These are phyloP conservation scores for Anniella stebbinsi DNA, from an alignment of 2,797 vertebrate species.

Conservation along the genomic window DNA sequence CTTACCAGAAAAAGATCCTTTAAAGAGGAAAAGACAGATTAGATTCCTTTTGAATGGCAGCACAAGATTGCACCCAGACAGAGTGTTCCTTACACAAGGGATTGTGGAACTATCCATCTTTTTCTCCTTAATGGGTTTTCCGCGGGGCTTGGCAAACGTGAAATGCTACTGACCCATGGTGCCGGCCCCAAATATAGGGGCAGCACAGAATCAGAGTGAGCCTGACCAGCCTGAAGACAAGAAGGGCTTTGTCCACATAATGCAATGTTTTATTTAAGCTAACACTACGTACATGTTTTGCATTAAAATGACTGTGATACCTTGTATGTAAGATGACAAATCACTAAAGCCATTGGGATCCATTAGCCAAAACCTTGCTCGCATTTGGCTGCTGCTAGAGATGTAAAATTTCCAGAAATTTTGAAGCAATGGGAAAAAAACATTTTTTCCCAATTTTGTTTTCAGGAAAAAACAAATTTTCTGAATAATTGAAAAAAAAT, in stretches of 20 bases:
- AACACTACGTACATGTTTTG: slow-evolving; percentile 16
- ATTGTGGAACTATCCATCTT: no score
- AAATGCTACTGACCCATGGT: neutral
- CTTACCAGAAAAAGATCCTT: no score
- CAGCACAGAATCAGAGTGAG: neutral
- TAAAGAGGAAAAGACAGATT: no score
- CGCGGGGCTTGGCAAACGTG: neutral
- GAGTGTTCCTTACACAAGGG: no score
- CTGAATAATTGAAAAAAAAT: no score
- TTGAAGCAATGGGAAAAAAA: no score
- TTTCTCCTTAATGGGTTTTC: no score
- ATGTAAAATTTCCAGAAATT: no score
- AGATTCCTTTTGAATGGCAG: no score
- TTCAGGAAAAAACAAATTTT: no score
- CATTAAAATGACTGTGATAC: neutral
- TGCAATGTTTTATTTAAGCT: fast-evolving
- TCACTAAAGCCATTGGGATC: neutral
- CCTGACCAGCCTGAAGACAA: neutral
- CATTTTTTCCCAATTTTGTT: no score
- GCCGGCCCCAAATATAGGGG: neutral
- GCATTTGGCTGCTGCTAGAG: neutral
- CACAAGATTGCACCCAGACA: no score
- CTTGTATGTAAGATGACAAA: slow-evolving; percentile 15
- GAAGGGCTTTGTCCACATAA: neutral
- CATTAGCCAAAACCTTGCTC: slow-evolving; percentile 2